These are phyloP conservation scores for Scelioninae gen. 1 DNA, from an alignment of 2,888 invertebrate genomes.

Conservation along the genomic window DNA sequence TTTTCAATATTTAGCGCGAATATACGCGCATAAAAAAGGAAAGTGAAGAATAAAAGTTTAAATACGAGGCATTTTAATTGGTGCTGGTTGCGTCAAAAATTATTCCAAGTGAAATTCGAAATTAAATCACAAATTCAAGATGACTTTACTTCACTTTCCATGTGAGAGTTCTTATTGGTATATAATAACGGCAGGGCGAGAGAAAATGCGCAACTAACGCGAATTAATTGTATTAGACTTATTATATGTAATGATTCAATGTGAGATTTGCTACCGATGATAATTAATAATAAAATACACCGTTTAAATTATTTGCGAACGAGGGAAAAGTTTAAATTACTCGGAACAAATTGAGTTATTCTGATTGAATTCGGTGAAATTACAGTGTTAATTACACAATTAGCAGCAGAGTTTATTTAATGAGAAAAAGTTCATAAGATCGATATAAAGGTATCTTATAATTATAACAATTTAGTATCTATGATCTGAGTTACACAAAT, in stretches of 20 bases:
- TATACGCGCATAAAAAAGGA: background rate
- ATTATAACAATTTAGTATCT: no score
- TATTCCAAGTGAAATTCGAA: constrained; percentile 31
- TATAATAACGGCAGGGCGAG: constrained; percentile 1
- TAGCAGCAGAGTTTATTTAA: background rate
- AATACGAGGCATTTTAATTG: no score
- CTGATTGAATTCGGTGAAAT: constrained; percentile 22
- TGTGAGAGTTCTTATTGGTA: constrained; percentile 31
- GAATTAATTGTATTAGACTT: constrained; percentile 41
- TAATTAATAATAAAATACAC: constrained; percentile 30
- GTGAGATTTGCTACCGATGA: background rate
- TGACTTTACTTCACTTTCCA: constrained; percentile 19
- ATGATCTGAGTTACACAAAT: no score
- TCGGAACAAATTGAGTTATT: constrained; percentile 27
- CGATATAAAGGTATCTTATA: no score
- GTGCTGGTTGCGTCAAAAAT: no score
- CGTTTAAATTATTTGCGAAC: constrained; percentile 17
- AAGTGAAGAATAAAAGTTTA: constrained; percentile 11
- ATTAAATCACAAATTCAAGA: no score
- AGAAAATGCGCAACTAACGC: constrained; percentile 15
- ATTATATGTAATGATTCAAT: constrained; percentile 19
- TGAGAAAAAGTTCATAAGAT: background rate
- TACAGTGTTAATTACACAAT: constrained; percentile 13
- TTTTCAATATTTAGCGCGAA: background rate
- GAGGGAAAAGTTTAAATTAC: constrained; percentile 30